These are phyloP conservation scores for Picathartes gymnocephalus DNA, from an alignment of 2,113 vertebrate species.

Conservation along the genomic window DNA sequence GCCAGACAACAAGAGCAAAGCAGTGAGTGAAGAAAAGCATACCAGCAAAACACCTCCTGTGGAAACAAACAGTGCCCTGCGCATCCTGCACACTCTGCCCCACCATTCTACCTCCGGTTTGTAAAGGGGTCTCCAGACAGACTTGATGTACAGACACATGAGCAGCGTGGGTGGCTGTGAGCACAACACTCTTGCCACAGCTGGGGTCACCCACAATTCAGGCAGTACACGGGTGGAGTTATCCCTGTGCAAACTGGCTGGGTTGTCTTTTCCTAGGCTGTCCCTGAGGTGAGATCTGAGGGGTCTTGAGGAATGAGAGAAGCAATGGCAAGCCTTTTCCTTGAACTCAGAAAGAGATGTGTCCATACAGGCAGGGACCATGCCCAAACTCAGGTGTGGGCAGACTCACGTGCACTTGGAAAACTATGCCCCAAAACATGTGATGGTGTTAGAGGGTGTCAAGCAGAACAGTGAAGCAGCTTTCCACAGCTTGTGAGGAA, in stretches of 20 bases:
- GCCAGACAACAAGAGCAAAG: not conserved
- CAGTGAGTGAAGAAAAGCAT: not conserved
- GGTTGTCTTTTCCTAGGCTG: not conserved
- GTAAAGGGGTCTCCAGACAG: not conserved
- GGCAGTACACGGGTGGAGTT: not conserved
- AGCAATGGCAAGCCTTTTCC: not conserved
- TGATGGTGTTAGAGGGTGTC: not conserved
- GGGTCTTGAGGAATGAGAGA: not conserved
- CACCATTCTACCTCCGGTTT: not conserved
- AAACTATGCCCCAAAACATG: not conserved
- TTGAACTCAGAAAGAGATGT: not conserved
- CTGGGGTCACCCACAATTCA: not conserved
- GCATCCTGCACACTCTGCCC: not conserved
- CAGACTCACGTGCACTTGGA: not conserved
- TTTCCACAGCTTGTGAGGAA: not conserved
- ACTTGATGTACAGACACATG: fast-evolving
- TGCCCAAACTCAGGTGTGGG: not conserved
- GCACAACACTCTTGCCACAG: fast-evolving
- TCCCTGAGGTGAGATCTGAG: not conserved
- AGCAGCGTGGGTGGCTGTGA: fast-evolving
- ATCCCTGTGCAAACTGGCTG: not conserved
- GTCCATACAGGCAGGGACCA: fast-evolving
- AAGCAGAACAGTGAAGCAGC: not conserved
- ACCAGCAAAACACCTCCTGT: not conserved
- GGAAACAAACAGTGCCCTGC: not conserved